These are phyloP conservation scores for Lepidurus arcticus DNA, from an alignment of 1,140 invertebrate species.

Conservation along the genomic window DNA sequence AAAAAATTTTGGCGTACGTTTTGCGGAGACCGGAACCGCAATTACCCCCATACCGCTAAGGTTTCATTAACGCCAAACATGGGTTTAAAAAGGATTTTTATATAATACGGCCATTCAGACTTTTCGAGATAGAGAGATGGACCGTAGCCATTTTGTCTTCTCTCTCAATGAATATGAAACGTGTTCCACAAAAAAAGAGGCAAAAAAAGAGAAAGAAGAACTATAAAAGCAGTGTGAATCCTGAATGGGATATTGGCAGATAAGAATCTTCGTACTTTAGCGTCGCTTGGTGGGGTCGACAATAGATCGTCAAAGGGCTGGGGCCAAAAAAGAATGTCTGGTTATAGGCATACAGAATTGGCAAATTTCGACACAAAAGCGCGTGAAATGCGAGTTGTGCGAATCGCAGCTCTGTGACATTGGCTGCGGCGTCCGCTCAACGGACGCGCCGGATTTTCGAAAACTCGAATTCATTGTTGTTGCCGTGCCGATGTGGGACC, in stretches of 20 bases:
- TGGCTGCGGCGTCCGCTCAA: no score
- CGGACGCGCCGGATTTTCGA: no score
- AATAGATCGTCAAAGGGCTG: not conserved
- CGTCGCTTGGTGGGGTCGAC: not conserved
- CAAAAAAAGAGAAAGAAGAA: not conserved
- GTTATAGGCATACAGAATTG: not conserved
- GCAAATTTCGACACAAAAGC: not conserved
- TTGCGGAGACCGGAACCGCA: not conserved
- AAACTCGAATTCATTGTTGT: no score
- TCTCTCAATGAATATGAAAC: not conserved
- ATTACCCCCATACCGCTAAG: not conserved
- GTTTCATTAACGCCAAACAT: not conserved
- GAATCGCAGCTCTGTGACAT: not conserved
- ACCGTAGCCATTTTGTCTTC: not conserved
- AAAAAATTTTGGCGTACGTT: not conserved
- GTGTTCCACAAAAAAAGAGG: not conserved
- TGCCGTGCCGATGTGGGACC: no score
- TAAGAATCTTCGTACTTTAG: not conserved
- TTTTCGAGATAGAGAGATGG: not conserved
- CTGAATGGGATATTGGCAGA: not conserved
- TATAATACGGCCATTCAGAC: not conserved
- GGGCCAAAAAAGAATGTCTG: not conserved
- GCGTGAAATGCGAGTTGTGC: slow-evolving; percentile 16
- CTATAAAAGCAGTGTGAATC: not conserved
- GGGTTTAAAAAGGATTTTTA: not conserved